Percentiles rank a stretch among this genome's conserved stretches.
Conservation (phyloP, 2,797 vertebrate genomes). For the Clarias laeviceps region DNA sequence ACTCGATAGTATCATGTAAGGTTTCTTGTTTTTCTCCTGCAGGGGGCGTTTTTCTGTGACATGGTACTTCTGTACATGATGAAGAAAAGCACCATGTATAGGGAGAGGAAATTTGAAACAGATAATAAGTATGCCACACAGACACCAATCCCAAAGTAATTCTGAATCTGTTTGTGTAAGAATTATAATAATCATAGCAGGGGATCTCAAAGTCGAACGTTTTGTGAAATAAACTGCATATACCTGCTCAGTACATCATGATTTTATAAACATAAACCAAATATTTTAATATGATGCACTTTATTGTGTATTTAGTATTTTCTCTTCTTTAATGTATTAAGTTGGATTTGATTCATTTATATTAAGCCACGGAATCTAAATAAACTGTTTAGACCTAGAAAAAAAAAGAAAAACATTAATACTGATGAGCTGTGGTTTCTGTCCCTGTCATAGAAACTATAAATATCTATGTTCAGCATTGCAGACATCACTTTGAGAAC, state of each 20-base stretch:
- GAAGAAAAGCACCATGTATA: conserved; percentile 82
- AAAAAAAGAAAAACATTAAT: not conserved
- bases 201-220: not conserved
- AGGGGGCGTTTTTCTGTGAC: conserved; percentile 90
- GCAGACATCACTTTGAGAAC: not conserved
- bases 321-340: not conserved
- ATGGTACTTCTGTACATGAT: conserved; percentile 85
- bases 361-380: not conserved
- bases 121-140: conserved; percentile 32
- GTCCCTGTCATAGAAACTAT: not conserved
- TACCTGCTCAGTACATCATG: not conserved
- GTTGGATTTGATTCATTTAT: not conserved
- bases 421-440: not conserved
- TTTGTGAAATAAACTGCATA: not conserved
- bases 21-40: conserved; percentile 41
- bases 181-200: not conserved
- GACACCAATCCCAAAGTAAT: conserved; percentile 13
- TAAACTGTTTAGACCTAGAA: not conserved
- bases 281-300: not conserved
- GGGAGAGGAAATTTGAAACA: conserved; percentile 84
- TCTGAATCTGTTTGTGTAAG: not conserved
- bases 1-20: not conserved
- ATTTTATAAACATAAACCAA: not conserved
- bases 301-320: not conserved
- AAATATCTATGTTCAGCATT: not conserved